phyloP scores from a whole-genome alignment of 2,113 vertebrate species.

The Eidolon helvum region DNA sequence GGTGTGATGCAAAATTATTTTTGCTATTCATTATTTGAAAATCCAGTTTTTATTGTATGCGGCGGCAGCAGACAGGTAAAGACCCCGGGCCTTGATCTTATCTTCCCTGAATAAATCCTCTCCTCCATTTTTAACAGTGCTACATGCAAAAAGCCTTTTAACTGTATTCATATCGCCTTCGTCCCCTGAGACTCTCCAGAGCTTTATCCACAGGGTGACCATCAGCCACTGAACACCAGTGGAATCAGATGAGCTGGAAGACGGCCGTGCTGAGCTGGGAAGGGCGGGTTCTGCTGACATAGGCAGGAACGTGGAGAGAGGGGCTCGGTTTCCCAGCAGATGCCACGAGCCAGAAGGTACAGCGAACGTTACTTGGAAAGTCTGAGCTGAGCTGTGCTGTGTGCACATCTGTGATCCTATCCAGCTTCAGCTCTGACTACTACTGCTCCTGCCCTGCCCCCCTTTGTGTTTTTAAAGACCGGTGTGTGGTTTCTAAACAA shows the following conservation, averaged over 20 bases:
- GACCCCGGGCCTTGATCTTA: background rate
- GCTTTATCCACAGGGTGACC: background rate
- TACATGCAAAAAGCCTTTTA: background rate
- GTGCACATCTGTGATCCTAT: background rate
- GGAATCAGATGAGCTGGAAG: background rate
- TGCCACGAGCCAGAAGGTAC: background rate
- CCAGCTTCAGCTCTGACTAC: background rate
- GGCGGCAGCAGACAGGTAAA: background rate
- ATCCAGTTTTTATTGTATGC: background rate
- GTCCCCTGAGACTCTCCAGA: background rate
- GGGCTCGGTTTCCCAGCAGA: background rate
- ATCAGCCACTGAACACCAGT: background rate
- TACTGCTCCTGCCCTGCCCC: background rate
- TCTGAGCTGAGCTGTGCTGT: background rate
- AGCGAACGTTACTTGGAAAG: background rate
- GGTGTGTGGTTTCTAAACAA: background rate
- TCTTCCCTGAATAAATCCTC: background rate
- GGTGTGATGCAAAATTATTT: background rate
- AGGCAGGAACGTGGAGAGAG: background rate
- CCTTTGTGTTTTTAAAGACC: background rate
- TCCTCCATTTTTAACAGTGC: background rate
- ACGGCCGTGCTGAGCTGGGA: background rate
- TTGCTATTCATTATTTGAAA: conserved; percentile 19
- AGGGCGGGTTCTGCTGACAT: background rate
- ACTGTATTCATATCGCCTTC: background rate